Evolutionary conservation across 2,888 invertebrate genomes (phyloP).

Genomic region (Metallyticus violacea): DNA sequence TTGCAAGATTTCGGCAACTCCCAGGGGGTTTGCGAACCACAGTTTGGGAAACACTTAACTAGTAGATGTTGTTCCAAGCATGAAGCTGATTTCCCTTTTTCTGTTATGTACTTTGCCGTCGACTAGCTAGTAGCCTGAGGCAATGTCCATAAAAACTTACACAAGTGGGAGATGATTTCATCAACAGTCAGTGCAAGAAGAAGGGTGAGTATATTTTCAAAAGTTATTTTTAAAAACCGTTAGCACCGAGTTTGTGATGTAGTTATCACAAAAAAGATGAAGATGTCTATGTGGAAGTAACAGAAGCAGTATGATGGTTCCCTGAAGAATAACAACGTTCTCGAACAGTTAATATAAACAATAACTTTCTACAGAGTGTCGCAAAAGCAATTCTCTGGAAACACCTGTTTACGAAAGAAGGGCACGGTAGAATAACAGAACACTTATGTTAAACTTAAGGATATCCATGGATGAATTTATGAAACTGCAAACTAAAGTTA

Average conservation of each 20-base stretch:
- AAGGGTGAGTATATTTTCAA: background rate
- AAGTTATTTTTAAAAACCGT: constrained; percentile 10
- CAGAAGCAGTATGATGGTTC: background rate
- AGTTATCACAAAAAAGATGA: background rate
- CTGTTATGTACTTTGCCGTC: background rate
- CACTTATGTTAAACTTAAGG: too few species aligned
- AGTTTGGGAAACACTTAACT: too few species aligned
- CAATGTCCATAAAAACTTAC: background rate
- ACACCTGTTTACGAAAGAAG: too few species aligned
- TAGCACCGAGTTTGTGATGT: background rate
- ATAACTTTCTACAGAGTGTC: too few species aligned
- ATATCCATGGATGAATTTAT: too few species aligned
- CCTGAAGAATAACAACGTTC: constrained; percentile 4
- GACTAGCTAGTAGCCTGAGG: background rate
- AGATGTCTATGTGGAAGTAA: constrained; percentile 1
- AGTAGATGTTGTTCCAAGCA: background rate
- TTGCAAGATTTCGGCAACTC: too few species aligned
- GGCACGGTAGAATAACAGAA: too few species aligned
- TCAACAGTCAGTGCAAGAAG: background rate
- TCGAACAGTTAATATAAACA: background rate
- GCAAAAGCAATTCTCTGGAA: too few species aligned
- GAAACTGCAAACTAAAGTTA: too few species aligned
- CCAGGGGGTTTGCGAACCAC: too few species aligned
- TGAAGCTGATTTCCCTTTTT: background rate
- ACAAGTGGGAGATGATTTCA: background rate